Percentiles rank a stretch among this genome's conserved stretches.
These are phyloP conservation scores for Leptinotarsa lineolata DNA, from an alignment of 1,140 invertebrate genomes.

Conservation along the genomic window DNA sequence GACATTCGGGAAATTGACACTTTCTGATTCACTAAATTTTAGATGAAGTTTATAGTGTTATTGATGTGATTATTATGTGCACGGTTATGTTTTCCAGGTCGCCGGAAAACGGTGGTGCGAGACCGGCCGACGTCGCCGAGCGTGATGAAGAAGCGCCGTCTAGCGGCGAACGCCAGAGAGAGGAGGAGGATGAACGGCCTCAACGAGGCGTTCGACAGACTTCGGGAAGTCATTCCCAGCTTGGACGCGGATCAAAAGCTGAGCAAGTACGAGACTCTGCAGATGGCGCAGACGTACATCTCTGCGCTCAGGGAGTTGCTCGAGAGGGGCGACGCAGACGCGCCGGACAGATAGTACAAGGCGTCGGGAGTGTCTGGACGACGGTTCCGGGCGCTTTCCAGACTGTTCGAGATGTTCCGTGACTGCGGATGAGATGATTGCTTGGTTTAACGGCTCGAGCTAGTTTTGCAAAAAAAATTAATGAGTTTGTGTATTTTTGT, in stretches of 20 bases:
- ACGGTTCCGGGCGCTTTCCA: too few species aligned
- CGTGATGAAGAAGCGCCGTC: constrained; percentile 64
- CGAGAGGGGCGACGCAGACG: constrained; percentile 43
- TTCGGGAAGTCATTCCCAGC: constrained; percentile 75
- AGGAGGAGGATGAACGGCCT: constrained; percentile 75
- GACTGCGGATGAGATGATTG: too few species aligned
- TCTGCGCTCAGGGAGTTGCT: constrained; percentile 68
- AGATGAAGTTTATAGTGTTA: neutral
- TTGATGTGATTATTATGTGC: neutral
- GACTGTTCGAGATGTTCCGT: too few species aligned
- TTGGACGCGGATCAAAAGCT: constrained; percentile 75
- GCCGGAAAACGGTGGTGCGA: constrained; percentile 34
- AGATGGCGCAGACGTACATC: constrained; percentile 84
- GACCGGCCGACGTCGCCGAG: constrained; percentile 60
- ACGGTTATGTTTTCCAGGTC: constrained; percentile 26
- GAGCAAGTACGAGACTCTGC: constrained; percentile 81
- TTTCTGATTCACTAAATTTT: neutral
- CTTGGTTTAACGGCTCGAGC: too few species aligned
- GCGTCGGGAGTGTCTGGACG: too few species aligned
- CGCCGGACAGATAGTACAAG: too few species aligned
- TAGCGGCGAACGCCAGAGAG: constrained; percentile 76
- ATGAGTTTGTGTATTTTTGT: too few species aligned
- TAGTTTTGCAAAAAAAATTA: too few species aligned
- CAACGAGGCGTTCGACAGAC: constrained; percentile 76
- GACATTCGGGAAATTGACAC: neutral